These are phyloP conservation scores for Iguana delicatissima DNA, from an alignment of 2,797 vertebrate genomes.

Conservation along the genomic window DNA sequence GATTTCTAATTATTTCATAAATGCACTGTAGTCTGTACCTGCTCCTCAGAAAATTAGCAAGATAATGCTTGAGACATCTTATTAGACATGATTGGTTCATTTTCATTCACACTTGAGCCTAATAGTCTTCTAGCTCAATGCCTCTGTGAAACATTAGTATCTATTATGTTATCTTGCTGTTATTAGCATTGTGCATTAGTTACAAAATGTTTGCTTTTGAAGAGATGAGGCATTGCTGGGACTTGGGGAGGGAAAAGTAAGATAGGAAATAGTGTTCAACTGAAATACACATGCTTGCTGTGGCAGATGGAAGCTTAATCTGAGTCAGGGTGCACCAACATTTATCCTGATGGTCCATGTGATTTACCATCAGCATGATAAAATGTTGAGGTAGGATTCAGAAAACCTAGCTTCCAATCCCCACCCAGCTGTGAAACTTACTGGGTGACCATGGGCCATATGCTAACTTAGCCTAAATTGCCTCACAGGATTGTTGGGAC, in stretches of 20 bases:
- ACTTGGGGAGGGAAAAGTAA: not conserved
- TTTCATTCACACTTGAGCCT: constrained; percentile 65
- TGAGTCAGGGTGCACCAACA: not conserved
- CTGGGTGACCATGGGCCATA: not conserved
- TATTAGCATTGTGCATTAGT: constrained; percentile 59
- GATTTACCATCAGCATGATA: not conserved
- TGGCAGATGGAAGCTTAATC: constrained; percentile 22
- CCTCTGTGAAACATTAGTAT: constrained; percentile 67
- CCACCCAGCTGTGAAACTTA: not conserved
- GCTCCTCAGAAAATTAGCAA: constrained; percentile 74
- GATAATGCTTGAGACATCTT: constrained; percentile 71
- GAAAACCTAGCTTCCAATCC: not conserved
- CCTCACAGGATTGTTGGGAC: not conserved
- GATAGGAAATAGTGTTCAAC: constrained; percentile 6
- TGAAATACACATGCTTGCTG: constrained; percentile 17
- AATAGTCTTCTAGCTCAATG: constrained; percentile 66
- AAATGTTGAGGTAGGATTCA: not conserved
- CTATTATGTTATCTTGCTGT: constrained; percentile 59
- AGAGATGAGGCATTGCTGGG: constrained; percentile 33
- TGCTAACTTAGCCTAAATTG: not conserved
- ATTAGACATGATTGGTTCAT: constrained; percentile 74
- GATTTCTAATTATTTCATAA: constrained; percentile 79
- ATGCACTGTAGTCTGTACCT: constrained; percentile 66
- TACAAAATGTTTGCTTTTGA: constrained; percentile 54
- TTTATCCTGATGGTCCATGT: not conserved